Evolutionary conservation across 2,797 vertebrate species (phyloP).

Genomic region (Aphelocoma californica): DNA sequence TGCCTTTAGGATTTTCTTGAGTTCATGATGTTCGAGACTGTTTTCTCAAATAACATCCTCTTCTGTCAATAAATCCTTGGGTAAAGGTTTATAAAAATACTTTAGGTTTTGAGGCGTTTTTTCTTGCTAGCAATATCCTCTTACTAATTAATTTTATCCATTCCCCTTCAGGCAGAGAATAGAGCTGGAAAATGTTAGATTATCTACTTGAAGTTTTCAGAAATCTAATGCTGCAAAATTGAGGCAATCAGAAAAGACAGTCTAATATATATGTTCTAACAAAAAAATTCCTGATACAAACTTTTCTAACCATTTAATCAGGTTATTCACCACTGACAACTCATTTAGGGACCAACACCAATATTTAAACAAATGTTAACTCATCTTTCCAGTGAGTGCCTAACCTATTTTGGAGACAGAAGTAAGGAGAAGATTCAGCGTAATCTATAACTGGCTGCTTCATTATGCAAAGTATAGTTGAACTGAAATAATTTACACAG

Average conservation of each 20-base stretch:
- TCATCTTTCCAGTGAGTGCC: background rate
- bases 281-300: background rate
- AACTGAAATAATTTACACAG: background rate
- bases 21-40: accelerated
- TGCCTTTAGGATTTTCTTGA: background rate
- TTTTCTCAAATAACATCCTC: background rate
- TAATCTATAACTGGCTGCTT: background rate
- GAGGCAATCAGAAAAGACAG: background rate
- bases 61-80: background rate
- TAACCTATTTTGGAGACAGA: background rate
- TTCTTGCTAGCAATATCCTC: background rate
- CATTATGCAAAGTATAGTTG: background rate
- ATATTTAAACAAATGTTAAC: background rate
- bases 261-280: background rate
- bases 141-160: background rate
- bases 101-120: accelerated
- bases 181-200: background rate
- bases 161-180: background rate
- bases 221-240: background rate
- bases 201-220: background rate
- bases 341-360: background rate
- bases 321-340: background rate
- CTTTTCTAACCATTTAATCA: background rate
- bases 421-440: background rate
- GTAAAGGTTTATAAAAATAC: background rate